Evolutionary conservation across 2,797 vertebrate species (phyloP).

Genomic region (Lacerta agilis): DNA sequence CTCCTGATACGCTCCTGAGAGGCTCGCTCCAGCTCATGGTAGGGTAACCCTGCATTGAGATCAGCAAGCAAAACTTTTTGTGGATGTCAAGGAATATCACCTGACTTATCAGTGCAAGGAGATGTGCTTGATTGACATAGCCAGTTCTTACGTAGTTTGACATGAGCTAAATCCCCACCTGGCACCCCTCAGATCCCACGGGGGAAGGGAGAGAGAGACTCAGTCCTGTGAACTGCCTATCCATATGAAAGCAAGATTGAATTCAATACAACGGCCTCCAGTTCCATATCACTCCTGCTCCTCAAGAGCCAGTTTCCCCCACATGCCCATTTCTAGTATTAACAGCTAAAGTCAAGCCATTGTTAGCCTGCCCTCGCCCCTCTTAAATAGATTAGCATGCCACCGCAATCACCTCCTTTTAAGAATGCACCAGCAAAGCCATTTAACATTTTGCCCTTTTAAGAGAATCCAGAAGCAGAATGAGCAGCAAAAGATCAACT

Average conservation of each 20-base stretch:
- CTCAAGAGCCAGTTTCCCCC: neutral
- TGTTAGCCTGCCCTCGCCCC: neutral
- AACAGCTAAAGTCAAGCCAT: neutral
- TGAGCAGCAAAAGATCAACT: slow-evolving; percentile 39
- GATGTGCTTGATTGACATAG: neutral
- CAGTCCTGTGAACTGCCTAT: neutral
- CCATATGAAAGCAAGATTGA: too few species aligned
- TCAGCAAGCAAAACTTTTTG: neutral
- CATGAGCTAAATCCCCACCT: neutral
- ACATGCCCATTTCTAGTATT: neutral
- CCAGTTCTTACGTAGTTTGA: neutral
- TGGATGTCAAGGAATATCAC: too few species aligned
- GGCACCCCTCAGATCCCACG: too few species aligned
- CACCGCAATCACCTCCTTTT: neutral
- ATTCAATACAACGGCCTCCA: neutral
- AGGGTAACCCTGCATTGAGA: too few species aligned
- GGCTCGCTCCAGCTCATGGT: too few species aligned
- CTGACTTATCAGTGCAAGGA: too few species aligned
- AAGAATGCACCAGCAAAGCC: neutral
- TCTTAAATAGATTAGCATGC: slow-evolving; percentile 8
- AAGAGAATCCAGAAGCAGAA: slow-evolving; percentile 18
- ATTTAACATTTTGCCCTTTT: slow-evolving; percentile 42
- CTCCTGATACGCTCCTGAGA: too few species aligned
- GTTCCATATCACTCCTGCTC: neutral
- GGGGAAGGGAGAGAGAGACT: too few species aligned